Percentiles rank a stretch among this genome's conserved stretches.
Evolutionary conservation across 2,888 invertebrate genomes (phyloP).

Genomic region (Athripsodes cinereus): DNA sequence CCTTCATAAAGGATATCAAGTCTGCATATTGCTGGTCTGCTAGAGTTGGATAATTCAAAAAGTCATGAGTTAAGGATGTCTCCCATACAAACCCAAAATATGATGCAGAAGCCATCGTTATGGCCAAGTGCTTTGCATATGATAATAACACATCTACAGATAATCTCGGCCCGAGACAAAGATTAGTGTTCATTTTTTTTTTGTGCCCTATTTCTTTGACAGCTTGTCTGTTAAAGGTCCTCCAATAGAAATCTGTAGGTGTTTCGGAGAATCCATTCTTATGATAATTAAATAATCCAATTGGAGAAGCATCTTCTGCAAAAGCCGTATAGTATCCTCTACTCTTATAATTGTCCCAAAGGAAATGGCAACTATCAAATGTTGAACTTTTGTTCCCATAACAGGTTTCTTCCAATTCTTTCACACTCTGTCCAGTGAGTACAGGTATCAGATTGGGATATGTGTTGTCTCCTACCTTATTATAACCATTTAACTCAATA

Average conservation of each 20-base stretch:
- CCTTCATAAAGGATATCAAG: constrained; percentile 52
- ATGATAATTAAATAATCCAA: constrained; percentile 76
- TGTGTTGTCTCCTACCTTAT: constrained; percentile 92
- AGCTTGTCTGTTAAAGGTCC: constrained; percentile 65
- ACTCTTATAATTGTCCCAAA: constrained; percentile 75
- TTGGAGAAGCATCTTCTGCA: constrained; percentile 74
- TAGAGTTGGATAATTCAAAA: constrained; percentile 67
- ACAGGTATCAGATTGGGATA: constrained; percentile 84
- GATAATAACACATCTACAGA: constrained; percentile 66
- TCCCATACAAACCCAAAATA: constrained; percentile 85
- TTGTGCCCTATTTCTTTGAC: constrained; percentile 62
- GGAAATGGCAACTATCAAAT: constrained; percentile 75
- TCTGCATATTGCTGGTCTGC: constrained; percentile 61
- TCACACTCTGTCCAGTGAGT: constrained; percentile 63
- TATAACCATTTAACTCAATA: constrained; percentile 80
- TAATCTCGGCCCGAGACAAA: constrained; percentile 66
- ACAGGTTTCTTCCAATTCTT: constrained; percentile 59
- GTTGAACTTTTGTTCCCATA: constrained; percentile 51
- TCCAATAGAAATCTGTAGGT: constrained; percentile 81
- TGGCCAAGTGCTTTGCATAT: constrained; percentile 61
- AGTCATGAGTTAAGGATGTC: constrained; percentile 78
- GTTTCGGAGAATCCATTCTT: constrained; percentile 69
- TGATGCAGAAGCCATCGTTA: constrained; percentile 50
- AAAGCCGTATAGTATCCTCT: constrained; percentile 71
- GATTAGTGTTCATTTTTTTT: constrained; percentile 55